phyloP scores from a whole-genome alignment of 1,140 invertebrate genomes.

The Heliconius hermathena region DNA sequence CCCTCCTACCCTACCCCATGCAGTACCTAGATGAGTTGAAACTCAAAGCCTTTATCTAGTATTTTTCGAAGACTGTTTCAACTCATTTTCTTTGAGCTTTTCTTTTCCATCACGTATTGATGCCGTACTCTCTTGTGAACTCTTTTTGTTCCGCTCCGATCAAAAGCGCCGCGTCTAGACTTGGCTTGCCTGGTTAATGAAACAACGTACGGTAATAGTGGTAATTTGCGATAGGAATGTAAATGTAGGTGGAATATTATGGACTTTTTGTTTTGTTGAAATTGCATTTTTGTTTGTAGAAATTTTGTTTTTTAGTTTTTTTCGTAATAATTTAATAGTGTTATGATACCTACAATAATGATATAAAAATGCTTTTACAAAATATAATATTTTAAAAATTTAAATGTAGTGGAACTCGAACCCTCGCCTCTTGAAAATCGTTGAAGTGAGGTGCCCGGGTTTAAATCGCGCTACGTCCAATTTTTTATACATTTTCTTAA shows the following conservation, averaged over 20 bases:
- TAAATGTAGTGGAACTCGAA: no score
- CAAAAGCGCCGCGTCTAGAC: slow-evolving; percentile 18
- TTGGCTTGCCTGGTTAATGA: background rate
- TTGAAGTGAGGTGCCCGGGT: no score
- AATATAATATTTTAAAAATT: no score
- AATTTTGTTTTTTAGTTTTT: no score
- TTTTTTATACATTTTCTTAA: no score
- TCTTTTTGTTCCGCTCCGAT: slow-evolving; percentile 1
- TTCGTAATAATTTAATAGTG: no score
- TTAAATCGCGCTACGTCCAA: no score
- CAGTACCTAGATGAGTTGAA: background rate
- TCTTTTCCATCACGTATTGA: background rate
- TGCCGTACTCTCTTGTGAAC: background rate
- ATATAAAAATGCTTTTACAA: no score
- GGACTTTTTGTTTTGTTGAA: background rate
- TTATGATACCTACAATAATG: no score
- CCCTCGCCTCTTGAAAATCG: no score
- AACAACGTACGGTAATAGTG: slow-evolving; percentile 15
- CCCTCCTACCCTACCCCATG: background rate
- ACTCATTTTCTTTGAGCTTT: background rate
- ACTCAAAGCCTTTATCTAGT: background rate
- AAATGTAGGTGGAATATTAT: background rate
- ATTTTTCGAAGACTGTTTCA: background rate
- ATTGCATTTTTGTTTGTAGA: no score
- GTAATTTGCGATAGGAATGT: background rate